A percentile compares a stretch with the other conserved stretches of the same genome.
These are phyloP conservation scores for Girardinichthys multiradiatus DNA, from an alignment of 2,113 vertebrate species.

Conservation along the genomic window DNA sequence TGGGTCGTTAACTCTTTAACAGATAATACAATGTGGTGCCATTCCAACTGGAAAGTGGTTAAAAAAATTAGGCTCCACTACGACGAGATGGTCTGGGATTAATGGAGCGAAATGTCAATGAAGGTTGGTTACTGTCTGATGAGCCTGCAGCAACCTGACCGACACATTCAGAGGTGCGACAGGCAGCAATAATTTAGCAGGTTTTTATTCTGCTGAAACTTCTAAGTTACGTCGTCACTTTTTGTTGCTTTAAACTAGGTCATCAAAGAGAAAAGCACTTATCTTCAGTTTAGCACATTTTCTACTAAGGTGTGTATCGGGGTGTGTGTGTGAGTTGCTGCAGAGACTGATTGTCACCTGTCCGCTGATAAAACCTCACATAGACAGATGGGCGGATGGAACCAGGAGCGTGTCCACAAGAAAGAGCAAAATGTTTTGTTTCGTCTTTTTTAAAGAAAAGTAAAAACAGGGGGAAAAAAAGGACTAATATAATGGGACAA, in stretches of 20 bases:
- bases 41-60: neutral
- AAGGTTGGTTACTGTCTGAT: neutral
- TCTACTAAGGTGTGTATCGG: neutral
- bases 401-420: neutral
- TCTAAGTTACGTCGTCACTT: neutral
- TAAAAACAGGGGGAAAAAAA: neutral
- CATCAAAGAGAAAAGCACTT: neutral
- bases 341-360: neutral
- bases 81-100: neutral
- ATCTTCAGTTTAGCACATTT: neutral
- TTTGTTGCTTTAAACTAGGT: neutral
- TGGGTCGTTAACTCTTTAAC: no score
- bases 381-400: neutral
- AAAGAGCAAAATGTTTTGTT: neutral
- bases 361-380: neutral
- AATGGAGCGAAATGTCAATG: neutral
- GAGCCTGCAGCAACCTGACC: no score
- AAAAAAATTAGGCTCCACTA: neutral
- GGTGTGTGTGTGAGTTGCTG: no score
- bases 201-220: neutral
- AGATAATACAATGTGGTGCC: no score
- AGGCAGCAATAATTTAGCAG: no score
- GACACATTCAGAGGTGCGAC: no score
- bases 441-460: neutral
- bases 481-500: neutral